Base-by-base conservation (phyloP, 2,797 vertebrate genomes). In the Chelon labrosus region DNA sequence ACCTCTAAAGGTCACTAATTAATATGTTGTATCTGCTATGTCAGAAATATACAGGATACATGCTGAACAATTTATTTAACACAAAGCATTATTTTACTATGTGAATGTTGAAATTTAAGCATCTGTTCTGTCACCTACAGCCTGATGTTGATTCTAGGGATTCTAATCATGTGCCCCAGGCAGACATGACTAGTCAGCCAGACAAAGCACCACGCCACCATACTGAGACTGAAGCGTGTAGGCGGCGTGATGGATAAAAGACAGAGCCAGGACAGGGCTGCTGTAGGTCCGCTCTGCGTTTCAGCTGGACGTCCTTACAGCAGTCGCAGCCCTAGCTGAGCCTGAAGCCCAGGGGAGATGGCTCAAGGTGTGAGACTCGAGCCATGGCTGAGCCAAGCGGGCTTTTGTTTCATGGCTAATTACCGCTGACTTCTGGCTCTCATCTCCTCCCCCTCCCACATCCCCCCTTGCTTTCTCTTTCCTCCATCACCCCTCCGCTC, bases 381-480 rank as follows among this genome's bases (percentile, higher is more conserved):
- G 91, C 84, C 90, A 75, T 77, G 88, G 87, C 93, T 85, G 86
- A 92, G 87, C 76, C 81, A 75, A 81, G 89, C 80, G 84, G 92
- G 87, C 84, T 91, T 93, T 93, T 93, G 93, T 93, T 93, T 92
- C 91, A 92, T 89, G 89, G 87, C 84, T 95, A 95, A 95, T 96
- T 96, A 95, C 91, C 81, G 88, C 84, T 73, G 88, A 88, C 88
- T 92, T 76, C 83, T 88, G 84, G 77, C 88, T 80, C 81, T 78
- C 56, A 50, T 58, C 58, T 49, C 47, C 22, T 14, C 44, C 27
- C 64, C 47, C 44, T 22, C 19, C 20, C 27, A 7, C 59, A 0
- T 3, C 51, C 20, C 22, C 17, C 54, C 14, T 37, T 49, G 54
- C 63, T 73, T 77, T 70, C 57, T 65, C 82, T 65, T 75, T 73